Conservation (phyloP, 2,113 vertebrate genomes). For the Sitta europaea region DNA sequence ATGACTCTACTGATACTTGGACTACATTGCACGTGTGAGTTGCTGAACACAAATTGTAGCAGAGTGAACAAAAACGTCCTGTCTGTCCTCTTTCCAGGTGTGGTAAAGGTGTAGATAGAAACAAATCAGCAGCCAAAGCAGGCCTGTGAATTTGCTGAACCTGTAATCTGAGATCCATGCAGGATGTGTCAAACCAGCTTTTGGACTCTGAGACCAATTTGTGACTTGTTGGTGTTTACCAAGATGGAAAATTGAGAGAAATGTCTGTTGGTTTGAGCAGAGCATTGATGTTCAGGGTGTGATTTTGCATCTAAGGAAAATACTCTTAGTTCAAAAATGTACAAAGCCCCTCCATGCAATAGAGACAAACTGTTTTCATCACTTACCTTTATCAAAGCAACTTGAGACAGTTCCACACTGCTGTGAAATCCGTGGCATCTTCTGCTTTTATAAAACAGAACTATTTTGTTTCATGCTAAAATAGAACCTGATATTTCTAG, state of each 20-base stretch:
- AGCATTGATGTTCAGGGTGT: neutral
- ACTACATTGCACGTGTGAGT: neutral
- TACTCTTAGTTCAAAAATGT: neutral
- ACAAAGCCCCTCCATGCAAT: accelerated
- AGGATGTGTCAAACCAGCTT: neutral
- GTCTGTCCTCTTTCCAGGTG: neutral
- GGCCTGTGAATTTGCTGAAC: neutral
- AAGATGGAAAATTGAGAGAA: neutral
- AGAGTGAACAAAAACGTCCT: neutral
- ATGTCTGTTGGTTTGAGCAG: neutral
- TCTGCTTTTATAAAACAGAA: neutral
- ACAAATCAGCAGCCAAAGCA: neutral
- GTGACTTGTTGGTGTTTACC: accelerated
- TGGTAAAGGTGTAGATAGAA: neutral
- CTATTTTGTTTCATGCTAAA: neutral
- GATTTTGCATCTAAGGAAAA: neutral
- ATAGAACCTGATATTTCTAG: neutral
- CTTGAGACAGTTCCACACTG: accelerated
- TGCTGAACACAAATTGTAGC: neutral
- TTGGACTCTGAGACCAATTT: neutral
- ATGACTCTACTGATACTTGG: neutral
- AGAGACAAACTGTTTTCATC: neutral
- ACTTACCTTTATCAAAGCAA: neutral
- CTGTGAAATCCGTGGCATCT: neutral
- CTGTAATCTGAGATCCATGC: neutral